Percentiles rank a stretch among this genome's conserved stretches.
Conservation (phyloP, 1,140 invertebrate species). For the Drosophila repletoides region DNA sequence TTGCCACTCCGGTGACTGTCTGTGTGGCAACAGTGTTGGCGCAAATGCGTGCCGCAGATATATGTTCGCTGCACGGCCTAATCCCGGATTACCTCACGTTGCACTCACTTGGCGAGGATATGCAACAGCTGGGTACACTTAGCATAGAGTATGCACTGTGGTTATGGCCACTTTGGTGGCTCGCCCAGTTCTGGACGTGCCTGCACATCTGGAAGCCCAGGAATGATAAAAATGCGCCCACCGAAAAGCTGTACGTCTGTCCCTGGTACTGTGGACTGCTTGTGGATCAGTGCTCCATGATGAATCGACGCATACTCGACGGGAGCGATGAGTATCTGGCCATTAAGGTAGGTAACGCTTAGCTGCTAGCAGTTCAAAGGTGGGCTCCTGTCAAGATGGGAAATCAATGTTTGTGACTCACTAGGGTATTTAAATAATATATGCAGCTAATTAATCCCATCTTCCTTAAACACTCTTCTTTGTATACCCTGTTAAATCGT, state of each 20-base stretch:
- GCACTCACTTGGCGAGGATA: conserved; percentile 55
- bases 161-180: conserved; percentile 89
- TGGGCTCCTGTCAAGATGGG: no score
- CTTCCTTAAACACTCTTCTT: no score
- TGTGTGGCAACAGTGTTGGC: conserved; percentile 86
- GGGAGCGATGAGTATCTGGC: conserved; percentile 89
- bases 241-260: conserved; percentile 91
- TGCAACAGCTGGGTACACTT: conserved; percentile 28
- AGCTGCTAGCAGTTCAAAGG: no score
- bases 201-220: conserved; percentile 91
- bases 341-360: conserved; percentile 89
- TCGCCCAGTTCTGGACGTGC: conserved; percentile 92
- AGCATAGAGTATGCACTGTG: conserved; percentile 86
- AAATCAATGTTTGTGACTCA: no score
- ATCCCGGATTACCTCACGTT: conserved; percentile 88
- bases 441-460: no score
- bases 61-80: conserved; percentile 85
- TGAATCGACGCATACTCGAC: conserved; percentile 91
- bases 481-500: no score
- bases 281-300: conserved; percentile 92
- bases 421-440: no score
- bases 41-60: conserved; percentile 84
- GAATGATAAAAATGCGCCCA: conserved; percentile 90
- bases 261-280: conserved; percentile 92
- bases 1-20: conserved; percentile 88